Conservation (phyloP, 2,113 vertebrate genomes). For the Morphnarchus princeps region DNA sequence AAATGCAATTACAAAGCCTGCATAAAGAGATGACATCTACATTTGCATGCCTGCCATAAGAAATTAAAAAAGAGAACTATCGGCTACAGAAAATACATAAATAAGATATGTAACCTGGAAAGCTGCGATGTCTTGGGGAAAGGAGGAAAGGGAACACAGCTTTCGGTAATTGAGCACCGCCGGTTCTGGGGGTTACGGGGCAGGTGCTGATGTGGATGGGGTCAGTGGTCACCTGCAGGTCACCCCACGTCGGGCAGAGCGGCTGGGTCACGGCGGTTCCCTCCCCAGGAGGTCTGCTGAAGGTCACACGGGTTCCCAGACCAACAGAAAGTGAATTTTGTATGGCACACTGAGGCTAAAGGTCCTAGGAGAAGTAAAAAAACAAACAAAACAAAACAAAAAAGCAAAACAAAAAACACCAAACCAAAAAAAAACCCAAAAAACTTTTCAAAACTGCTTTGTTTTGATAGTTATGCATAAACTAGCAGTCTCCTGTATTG, state of each 20-base stretch:
- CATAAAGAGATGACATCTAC: background rate
- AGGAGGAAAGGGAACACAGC: background rate
- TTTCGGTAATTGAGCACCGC: background rate
- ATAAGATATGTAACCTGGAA: background rate
- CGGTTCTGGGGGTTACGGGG: background rate
- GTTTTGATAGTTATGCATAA: background rate
- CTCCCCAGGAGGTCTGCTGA: background rate
- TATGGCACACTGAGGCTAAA: background rate
- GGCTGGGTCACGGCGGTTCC: background rate
- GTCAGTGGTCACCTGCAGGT: background rate
- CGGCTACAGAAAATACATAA: background rate
- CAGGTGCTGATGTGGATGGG: background rate
- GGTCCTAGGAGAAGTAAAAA: background rate
- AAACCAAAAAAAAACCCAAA: no score
- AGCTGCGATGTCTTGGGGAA: background rate
- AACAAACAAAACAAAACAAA: no score
- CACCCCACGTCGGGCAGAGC: rapidly evolving
- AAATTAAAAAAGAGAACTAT: background rate
- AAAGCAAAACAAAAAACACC: no score
- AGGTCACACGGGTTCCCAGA: background rate
- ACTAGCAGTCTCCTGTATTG: background rate
- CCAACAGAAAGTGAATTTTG: background rate
- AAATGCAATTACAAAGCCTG: background rate
- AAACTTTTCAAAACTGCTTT: background rate
- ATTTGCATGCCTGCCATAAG: background rate